Percentiles rank a stretch among this genome's conserved stretches.
Conservation (phyloP, 2,113 vertebrate species). For the Anas platyrhynchos region DNA sequence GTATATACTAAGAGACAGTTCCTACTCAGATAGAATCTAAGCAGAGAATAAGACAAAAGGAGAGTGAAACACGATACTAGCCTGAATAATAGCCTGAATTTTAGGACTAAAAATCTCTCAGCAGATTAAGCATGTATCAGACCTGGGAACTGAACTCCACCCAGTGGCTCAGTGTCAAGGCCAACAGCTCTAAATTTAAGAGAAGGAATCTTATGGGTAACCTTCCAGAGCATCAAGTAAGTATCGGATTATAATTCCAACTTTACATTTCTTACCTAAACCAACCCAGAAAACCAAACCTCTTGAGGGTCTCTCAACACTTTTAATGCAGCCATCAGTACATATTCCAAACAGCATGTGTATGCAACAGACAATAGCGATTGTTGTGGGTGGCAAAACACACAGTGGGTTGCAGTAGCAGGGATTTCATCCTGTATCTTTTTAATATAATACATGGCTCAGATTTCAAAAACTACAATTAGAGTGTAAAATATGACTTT, state of each 20-base stretch:
- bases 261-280: slow-evolving; percentile 26
- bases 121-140: not conserved
- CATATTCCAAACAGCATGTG: not conserved
- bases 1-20: not conserved
- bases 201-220: not conserved
- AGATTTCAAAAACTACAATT: slow-evolving; percentile 65
- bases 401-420: slow-evolving; percentile 57
- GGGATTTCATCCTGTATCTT: slow-evolving; percentile 59
- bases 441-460: slow-evolving; percentile 66
- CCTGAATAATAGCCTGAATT: not conserved
- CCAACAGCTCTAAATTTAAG: not conserved
- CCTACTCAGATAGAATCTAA: not conserved
- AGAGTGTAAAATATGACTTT: slow-evolving; percentile 65
- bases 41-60: not conserved
- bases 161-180: not conserved
- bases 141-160: not conserved
- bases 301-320: not conserved
- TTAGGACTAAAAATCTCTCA: not conserved
- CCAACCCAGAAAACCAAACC: not conserved
- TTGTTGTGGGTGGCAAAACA: slow-evolving; percentile 52
- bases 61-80: not conserved
- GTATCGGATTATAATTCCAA: not conserved
- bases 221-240: not conserved
- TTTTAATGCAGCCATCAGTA: not conserved
- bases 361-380: slow-evolving; percentile 34